These are phyloP conservation scores for Picathartes gymnocephalus DNA, from an alignment of 2,113 vertebrate genomes.

Conservation along the genomic window DNA sequence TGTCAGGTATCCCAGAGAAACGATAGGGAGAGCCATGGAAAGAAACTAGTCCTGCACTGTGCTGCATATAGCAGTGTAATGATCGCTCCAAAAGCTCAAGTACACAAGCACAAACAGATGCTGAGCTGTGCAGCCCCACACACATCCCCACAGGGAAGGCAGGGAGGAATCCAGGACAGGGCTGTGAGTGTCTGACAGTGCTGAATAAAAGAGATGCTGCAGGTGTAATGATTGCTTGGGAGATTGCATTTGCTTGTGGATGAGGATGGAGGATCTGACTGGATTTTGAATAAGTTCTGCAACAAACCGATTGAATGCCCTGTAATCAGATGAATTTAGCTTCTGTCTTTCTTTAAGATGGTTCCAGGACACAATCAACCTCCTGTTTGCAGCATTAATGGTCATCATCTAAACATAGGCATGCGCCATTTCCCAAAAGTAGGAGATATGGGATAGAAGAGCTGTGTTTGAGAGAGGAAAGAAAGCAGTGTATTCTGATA, in stretches of 20 bases:
- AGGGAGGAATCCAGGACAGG: background rate
- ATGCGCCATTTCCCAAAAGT: background rate
- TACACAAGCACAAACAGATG: background rate
- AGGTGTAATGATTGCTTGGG: background rate
- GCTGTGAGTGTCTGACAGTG: background rate
- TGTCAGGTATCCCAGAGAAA: background rate
- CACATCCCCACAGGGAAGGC: background rate
- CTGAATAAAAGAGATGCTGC: slow-evolving; percentile 12
- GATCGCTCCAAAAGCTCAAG: background rate
- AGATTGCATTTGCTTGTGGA: background rate
- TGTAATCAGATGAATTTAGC: background rate
- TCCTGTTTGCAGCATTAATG: background rate
- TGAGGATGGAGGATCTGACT: slow-evolving; percentile 6
- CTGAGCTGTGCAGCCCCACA: background rate
- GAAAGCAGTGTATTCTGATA: background rate
- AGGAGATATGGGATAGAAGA: background rate
- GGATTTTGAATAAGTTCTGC: slow-evolving; percentile 22
- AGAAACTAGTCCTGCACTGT: background rate
- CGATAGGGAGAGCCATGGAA: background rate
- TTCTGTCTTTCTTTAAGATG: background rate
- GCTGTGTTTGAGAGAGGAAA: background rate
- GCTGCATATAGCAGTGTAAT: background rate
- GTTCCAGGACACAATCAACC: background rate
- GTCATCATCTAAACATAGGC: background rate
- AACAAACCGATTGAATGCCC: background rate